Conservation (phyloP, 2,113 vertebrate genomes). For the Myotis brandtii region DNA sequence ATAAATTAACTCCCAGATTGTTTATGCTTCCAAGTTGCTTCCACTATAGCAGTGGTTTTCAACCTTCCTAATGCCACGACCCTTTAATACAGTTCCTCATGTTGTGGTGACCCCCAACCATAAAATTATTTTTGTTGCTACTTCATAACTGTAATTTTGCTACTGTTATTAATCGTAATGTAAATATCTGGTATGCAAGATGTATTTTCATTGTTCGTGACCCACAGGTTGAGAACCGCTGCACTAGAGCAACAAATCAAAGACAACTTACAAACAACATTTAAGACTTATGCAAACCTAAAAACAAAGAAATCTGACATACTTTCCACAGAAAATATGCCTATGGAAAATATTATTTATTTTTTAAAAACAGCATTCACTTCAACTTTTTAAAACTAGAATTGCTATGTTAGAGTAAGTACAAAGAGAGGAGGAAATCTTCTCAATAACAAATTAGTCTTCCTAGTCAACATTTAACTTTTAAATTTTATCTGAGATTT, state of each 20-base stretch:
- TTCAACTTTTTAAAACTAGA: neutral
- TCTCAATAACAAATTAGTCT: neutral
- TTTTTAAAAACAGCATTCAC: neutral
- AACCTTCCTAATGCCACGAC: too few species aligned
- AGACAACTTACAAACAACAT: neutral
- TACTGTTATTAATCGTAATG: too few species aligned
- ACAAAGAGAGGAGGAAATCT: neutral
- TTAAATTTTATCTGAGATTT: neutral
- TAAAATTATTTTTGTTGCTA: too few species aligned
- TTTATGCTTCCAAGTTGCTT: neutral
- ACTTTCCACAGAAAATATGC: neutral
- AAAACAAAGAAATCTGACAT: constrained; percentile 13
- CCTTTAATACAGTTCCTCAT: too few species aligned
- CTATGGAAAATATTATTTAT: neutral
- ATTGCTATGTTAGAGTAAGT: neutral
- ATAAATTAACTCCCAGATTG: neutral
- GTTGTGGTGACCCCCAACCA: too few species aligned
- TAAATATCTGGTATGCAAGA: too few species aligned
- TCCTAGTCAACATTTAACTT: neutral
- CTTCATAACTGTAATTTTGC: too few species aligned
- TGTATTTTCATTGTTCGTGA: too few species aligned
- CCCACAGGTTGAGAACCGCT: too few species aligned
- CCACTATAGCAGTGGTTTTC: too few species aligned
- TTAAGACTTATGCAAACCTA: constrained; percentile 30
- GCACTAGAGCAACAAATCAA: neutral